A percentile compares a stretch with the other conserved stretches of the same genome.
Evolutionary conservation across 2,888 invertebrate genomes (phyloP).

Genomic region (Agonopterix arenella): DNA sequence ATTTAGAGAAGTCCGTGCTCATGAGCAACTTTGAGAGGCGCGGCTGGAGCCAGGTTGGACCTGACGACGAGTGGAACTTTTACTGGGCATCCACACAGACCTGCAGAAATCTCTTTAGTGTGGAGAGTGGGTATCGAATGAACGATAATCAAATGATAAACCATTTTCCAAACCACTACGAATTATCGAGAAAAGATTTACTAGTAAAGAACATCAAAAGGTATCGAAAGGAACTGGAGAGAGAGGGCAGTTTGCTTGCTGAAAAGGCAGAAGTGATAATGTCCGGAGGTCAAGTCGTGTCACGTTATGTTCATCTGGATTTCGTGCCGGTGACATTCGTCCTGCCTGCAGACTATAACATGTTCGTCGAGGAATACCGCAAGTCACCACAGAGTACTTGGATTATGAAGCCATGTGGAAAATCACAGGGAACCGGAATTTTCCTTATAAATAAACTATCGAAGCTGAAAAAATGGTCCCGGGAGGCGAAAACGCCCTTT

Average conservation of each 20-base stretch:
- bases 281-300: constrained; percentile 79
- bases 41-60: constrained; percentile 86
- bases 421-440: constrained; percentile 96
- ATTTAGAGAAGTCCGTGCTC: constrained; percentile 46
- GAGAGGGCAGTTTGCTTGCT: constrained; percentile 91
- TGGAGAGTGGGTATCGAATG: constrained; percentile 48
- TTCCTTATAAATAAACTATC: constrained; percentile 96
- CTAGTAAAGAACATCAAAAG: constrained; percentile 97
- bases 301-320: constrained; percentile 89
- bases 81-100: constrained; percentile 96
- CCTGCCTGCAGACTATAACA: constrained; percentile 96
- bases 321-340: constrained; percentile 97
- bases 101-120: constrained; percentile 89
- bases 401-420: constrained; percentile 98
- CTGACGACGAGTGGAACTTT: constrained; percentile 97
- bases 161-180: constrained; percentile 97
- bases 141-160: constrained; percentile 95
- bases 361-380: constrained; percentile 97
- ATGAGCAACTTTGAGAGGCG: constrained; percentile 50
- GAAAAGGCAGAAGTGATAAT: constrained; percentile 79
- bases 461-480: constrained; percentile 93
- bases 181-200: constrained; percentile 95
- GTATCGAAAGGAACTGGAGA: constrained; percentile 94
- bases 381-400: constrained; percentile 96
- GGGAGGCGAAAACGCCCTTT: constrained; percentile 90